Evolutionary conservation across 2,113 vertebrate genomes (phyloP), one percentile per base, ranked within the genome.

Genomic region (Damaliscus lunatus): DNA sequence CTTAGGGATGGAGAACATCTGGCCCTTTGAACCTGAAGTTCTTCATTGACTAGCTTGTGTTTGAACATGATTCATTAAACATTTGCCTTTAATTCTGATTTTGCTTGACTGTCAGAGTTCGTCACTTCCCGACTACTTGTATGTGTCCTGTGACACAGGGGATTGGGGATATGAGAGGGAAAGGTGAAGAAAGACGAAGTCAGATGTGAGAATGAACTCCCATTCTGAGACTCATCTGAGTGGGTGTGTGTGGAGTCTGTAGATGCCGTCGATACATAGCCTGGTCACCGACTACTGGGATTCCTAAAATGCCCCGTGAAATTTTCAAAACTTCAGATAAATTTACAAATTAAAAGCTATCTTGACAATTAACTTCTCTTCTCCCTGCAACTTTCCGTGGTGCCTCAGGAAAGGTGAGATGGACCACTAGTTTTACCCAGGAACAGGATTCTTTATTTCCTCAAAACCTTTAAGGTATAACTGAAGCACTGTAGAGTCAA

Each of bases 61-160:
- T 71, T 95, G 48, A 90, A 55, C 40, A 7, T 48, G 25, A 50
- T 6, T 23, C 12, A 27, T 88, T 88, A 90, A 96, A 62, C 64
- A 23, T 96, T 92, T 77, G 90, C 64, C 81, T 80, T 93, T 84
- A 74, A 53, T 53, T 94, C 84, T 71, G 31, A 23, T 71, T 94
- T 93, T 60, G 52, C 81, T 62, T 85, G 84, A 40, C 67, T 52
- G 17, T 96, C 59, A 64, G 33, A 84, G 29, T 81, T 50, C 64
- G 84, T 62, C 60, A 48, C 59, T 87, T 83, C 46, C 62, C 80
- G 29, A 0, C 52, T 40, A 59, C 78, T 80, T 83, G 5, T 2
- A 2, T 71, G 11, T 90, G 33, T 92, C 59, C 88, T 62, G 3
- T 60, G 29, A 50, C 64, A 71, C 46, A 43, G 21, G 19, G 19